Conservation (phyloP, 2,888 invertebrate species). For the Synanthedon vespiformis region DNA sequence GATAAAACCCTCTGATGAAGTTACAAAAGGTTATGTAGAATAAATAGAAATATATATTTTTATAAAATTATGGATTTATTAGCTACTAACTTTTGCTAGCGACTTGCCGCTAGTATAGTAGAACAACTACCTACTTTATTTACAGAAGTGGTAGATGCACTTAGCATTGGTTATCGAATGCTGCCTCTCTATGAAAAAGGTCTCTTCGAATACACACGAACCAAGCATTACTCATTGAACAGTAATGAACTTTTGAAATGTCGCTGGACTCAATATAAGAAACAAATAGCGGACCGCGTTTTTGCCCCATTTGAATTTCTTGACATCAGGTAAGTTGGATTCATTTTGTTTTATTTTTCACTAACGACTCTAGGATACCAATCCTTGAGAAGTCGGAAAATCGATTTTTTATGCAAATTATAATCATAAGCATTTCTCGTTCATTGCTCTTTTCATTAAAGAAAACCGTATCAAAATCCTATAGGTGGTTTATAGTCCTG, state of each 20-base stretch:
- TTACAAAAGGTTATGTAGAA: conserved; percentile 14
- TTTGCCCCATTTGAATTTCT: conserved; percentile 22
- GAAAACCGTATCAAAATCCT: too few species aligned
- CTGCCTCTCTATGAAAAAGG: conserved; percentile 36
- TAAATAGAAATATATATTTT: too few species aligned
- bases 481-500: too few species aligned
- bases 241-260: conserved; percentile 26
- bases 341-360: background rate
- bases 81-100: too few species aligned
- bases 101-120: too few species aligned
- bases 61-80: too few species aligned
- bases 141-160: conserved; percentile 25
- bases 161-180: conserved; percentile 24
- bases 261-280: conserved; percentile 22
- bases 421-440: too few species aligned
- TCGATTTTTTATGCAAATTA: background rate
- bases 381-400: too few species aligned
- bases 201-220: conserved; percentile 23
- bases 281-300: conserved; percentile 11
- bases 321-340: conserved; percentile 21
- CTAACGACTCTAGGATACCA: background rate
- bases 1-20: conserved; percentile 10
- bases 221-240: conserved; percentile 27
- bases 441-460: too few species aligned
- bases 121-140: background rate